These are phyloP conservation scores for Lottia gigantea DNA, from an alignment of 2,888 invertebrate species.

Conservation along the genomic window DNA sequence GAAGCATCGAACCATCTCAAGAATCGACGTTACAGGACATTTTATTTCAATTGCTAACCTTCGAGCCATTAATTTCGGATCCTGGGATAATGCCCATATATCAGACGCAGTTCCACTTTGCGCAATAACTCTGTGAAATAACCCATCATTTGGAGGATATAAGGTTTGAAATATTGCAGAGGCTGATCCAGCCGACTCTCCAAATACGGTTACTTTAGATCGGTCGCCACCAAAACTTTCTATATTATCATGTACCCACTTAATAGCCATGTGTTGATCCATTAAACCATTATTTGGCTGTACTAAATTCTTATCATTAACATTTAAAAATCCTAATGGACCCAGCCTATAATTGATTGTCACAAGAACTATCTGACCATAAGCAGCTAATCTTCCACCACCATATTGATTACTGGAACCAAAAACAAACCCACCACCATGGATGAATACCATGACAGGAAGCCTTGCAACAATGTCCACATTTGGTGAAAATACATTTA, in stretches of 20 bases:
- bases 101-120: neutral
- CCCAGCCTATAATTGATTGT: neutral
- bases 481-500: neutral
- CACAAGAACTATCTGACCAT: neutral
- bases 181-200: neutral
- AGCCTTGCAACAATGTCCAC: neutral
- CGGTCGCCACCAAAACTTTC: neutral
- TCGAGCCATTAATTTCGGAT: neutral
- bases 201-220: neutral
- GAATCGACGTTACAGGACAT: neutral
- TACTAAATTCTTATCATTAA: neutral
- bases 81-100: neutral
- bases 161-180: neutral
- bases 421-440: neutral
- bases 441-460: neutral
- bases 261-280: conserved; percentile 4
- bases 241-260: neutral
- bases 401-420: neutral
- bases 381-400: neutral
- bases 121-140: neutral
- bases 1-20: neutral
- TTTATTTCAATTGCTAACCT: neutral
- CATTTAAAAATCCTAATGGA: neutral
- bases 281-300: neutral
- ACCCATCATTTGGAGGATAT: neutral